Conservation (phyloP, 1,140 invertebrate species). For the Ceratina calcarata region DNA sequence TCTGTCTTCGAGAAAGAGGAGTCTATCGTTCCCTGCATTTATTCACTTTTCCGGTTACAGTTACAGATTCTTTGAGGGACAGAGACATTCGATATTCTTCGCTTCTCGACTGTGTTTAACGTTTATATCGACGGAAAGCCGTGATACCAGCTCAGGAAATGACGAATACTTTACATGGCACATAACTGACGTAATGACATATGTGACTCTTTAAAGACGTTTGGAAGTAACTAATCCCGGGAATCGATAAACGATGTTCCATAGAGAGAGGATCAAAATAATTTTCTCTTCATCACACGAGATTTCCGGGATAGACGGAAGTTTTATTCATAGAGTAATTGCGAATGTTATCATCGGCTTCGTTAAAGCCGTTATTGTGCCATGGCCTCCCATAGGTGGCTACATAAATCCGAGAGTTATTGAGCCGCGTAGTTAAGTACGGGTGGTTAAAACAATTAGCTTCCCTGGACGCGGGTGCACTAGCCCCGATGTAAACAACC, state of each 20-base stretch:
- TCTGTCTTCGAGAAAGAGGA: background rate
- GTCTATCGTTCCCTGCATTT: background rate
- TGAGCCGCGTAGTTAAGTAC: conserved; percentile 52
- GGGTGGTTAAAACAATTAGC: conserved; percentile 65
- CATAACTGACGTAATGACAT: no score
- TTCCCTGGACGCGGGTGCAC: conserved; percentile 31
- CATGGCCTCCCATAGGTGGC: conserved; percentile 22
- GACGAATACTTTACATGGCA: no score
- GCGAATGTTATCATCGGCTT: conserved; percentile 24
- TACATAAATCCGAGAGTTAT: conserved; percentile 62
- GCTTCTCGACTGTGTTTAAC: no score
- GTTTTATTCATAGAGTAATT: conserved; percentile 25
- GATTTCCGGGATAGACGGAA: no score
- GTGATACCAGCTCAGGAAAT: no score
- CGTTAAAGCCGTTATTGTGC: conserved; percentile 44
- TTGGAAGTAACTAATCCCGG: no score
- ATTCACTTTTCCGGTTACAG: conserved; percentile 2
- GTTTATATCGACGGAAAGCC: no score
- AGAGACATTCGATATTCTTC: background rate
- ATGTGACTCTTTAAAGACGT: no score
- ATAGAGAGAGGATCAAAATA: no score
- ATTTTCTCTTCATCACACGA: no score
- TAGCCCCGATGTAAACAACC: conserved; percentile 58
- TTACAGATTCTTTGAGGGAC: background rate
- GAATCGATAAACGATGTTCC: no score